Base-by-base conservation (phyloP, 2,797 vertebrate genomes). In the Thripadectes ignobilis region DNA sequence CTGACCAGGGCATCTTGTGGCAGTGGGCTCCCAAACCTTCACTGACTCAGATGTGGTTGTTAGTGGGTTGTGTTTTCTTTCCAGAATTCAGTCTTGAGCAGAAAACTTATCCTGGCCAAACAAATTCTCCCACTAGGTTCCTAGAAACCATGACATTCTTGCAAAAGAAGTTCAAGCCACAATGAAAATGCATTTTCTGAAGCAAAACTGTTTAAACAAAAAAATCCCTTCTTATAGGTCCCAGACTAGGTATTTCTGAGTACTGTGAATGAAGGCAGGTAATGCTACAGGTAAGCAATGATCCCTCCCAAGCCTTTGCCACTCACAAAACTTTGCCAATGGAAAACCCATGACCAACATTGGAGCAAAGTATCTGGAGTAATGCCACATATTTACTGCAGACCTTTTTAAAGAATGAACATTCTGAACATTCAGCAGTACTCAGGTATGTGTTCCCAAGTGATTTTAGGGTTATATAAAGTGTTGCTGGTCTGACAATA, bases 371-470 rank as follows among this genome's bases (percentile, higher is more conserved):
- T 52, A 79, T 38, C 71, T 92, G 86, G 63, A 95, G n/a, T 55
- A 76, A 87, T 39, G 74, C 66, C 68, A 73, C 6, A 1, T 15
- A 39, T 41, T 73, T 74, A n/a, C 62, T 58, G 59, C 87, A 79
- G 57, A 68, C 19, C 45, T 54, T 49, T 57, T 57, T 91, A 34
- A 57, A 67, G 65, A 81, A 62, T 2, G 8, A 93, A 41, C 39
- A 65, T 95, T 88, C 79, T 91, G 88, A 94, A n/a, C 58, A 68
- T 78, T 93, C 67, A 73, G 71, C 80, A 93, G 69, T 61, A 51
- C 26, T 77, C 57, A 77, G 67, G 72, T 66, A 34, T 3, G 26
- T 57, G 80, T 85, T 92, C 85, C 69, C 80, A 74, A 83, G 74
- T 0, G 2, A 67, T 76, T 15, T 55, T 48, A 46, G 55, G 20